Evolutionary conservation across 2,888 invertebrate species (phyloP), one percentile per base, ranked within the genome.

Genomic region (Selenia dentaria): DNA sequence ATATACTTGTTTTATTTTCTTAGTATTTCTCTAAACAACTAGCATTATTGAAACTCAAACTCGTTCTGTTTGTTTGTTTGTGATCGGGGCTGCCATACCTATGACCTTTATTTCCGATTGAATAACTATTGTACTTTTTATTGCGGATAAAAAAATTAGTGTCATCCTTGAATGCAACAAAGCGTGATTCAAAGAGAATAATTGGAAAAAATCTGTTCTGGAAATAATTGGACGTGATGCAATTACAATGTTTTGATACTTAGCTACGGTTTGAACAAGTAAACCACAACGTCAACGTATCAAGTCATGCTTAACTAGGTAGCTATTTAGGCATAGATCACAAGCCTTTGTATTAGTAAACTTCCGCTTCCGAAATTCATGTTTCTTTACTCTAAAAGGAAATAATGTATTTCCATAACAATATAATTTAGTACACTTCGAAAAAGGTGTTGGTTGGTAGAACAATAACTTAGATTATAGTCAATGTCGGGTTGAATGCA

Each of bases 141-240:
- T 65, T n/a, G 51, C 44, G 44, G 45, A 59, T 51, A 77, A 78
- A 83, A 14, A 83, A 84, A 79, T 65, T 58, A 52, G 71, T 79
- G 74, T 16, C 84, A 88, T 87, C 88, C 87, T 88, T 88, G 88
- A 57, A 62, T 64, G 67, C 73, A 70, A 40, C 63, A 46, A 40
- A 71, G 62, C 78, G 72, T 70, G 62, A 22, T 72, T 57, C 60
- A 65, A 66, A 65, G 61, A 43, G 27, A 29, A 39, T 18, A 41
- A 37, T 43, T 22, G 35, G 28, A 38, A 46, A 38, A 31, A 22
- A 20, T 20, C 25, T 22, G 28, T 42, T 34, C 34, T 47, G 44
- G 40, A 27, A 32, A 44, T 54, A 52, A 57, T 57, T 51, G 47
- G 43, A 49, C 16, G 39, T 49, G 43, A 39, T 41, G 41, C 40